Conservation (phyloP, 2,888 invertebrate genomes). For the Acrobasis suavella region DNA sequence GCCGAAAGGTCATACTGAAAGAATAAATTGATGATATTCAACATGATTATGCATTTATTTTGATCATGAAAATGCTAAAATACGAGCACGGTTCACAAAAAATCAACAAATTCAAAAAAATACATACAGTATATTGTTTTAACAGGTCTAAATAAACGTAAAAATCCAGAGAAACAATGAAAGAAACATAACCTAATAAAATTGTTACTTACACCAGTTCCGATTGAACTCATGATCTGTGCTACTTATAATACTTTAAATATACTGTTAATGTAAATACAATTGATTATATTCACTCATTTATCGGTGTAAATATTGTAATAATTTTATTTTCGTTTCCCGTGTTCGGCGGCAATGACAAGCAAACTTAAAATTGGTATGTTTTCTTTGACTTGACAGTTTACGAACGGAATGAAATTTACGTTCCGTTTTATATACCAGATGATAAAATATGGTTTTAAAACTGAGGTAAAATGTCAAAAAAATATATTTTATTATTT, state of each 20-base stretch:
- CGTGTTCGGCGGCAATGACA: slow-evolving; percentile 62
- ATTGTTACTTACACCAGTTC: slow-evolving; percentile 91
- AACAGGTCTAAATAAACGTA: not conserved
- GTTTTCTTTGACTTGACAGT: slow-evolving; percentile 26
- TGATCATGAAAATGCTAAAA: not conserved
- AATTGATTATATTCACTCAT: slow-evolving; percentile 29
- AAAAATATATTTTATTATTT: too few species aligned
- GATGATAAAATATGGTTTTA: too few species aligned
- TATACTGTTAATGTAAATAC: slow-evolving; percentile 26
- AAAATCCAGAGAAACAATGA: slow-evolving; percentile 12
- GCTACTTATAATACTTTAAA: slow-evolving; percentile 32
- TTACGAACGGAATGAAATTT: not conserved
- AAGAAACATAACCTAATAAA: slow-evolving; percentile 43
- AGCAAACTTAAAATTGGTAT: slow-evolving; percentile 45
- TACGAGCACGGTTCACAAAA: not conserved
- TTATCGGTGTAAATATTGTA: slow-evolving; percentile 32
- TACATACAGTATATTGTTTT: not conserved
- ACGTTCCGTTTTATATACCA: slow-evolving; percentile 16
- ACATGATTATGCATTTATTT: slow-evolving; percentile 18
- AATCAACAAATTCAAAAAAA: too few species aligned
- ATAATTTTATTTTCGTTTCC: slow-evolving; percentile 23
- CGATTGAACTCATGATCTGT: slow-evolving; percentile 94
- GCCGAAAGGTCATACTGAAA: slow-evolving; percentile 98
- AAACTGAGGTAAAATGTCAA: too few species aligned
- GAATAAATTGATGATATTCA: slow-evolving; percentile 48